Evolutionary conservation across 1,140 invertebrate species (phyloP), one percentile per base, ranked within the genome.

Genomic region (Drosophila kanapiae): DNA sequence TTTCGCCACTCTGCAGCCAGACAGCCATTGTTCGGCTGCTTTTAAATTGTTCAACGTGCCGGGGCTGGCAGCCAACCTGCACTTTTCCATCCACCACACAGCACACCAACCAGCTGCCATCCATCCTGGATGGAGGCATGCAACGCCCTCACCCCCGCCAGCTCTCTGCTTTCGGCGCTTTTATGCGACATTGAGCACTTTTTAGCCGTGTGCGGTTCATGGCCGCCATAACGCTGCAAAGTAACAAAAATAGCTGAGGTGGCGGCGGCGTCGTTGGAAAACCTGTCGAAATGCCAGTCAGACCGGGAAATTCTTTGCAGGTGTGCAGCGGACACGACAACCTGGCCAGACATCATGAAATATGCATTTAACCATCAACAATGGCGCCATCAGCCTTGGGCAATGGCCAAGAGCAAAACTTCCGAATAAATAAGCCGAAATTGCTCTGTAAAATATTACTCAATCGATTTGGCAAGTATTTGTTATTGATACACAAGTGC

Each of bases 271-370:
- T 40, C 60, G 75, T 63, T 54, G 56, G 61, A 79, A 78, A 70
- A 62, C 42, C 83, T 87, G 83, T 88, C 83, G 77, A 88, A 88
- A 75, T 87, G 84, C 78, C 83, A 80, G 78, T 78, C 76, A 56
- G 68, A 51, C n/a, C 47, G 62, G 33, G 37, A 47, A 54, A 54
- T 49, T 69, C 57, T 31, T 65, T 49, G 74, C 81, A 82, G 81
- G 69, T 83, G 61, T 80, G 76, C 71, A 62, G 31, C 59, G 69
- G 47, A 69, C 58, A 60, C 56, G 58, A 59, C 49, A 75, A 35
- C 54, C 58, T 49, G 67, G 67, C 70, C 68, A 74, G 70, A 74
- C 70, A 74, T 60, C 69, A 87, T 84, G 68, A 72, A 84, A 70
- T 90, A 82, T 90, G 80, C 84, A 87, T 88, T 87, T 76, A 74